Percentiles rank a stretch among this genome's conserved stretches.
Conservation (phyloP, 1,140 invertebrate genomes). For the Tenebrio molitor region DNA sequence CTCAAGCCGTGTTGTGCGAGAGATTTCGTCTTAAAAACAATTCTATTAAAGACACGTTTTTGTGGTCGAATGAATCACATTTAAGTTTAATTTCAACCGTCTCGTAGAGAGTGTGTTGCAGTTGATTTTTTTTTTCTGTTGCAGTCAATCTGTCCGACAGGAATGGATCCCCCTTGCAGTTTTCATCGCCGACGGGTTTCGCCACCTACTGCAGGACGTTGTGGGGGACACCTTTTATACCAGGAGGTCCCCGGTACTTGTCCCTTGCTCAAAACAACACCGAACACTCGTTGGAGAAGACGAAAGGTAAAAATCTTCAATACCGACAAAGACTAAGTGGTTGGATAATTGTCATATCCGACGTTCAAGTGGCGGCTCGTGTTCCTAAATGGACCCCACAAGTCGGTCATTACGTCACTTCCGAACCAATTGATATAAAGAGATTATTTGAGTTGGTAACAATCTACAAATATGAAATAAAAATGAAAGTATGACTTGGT, state of each 20-base stretch:
- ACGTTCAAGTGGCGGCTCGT: conserved; percentile 49
- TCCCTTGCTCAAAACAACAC: conserved; percentile 53
- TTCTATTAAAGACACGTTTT: conserved; percentile 31
- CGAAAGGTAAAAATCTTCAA: conserved; percentile 52
- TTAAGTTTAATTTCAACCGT: background rate
- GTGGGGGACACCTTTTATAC: conserved; percentile 61
- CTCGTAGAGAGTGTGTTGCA: background rate
- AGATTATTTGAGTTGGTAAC: too few relatives aligned
- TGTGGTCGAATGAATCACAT: conserved; percentile 22
- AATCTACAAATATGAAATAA: too few relatives aligned
- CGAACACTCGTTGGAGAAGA: conserved; percentile 58
- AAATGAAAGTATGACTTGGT: too few relatives aligned
- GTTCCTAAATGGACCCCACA: conserved; percentile 49
- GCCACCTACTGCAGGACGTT: conserved; percentile 62
- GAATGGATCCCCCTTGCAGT: conserved; percentile 58
- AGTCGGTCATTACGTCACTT: conserved; percentile 50
- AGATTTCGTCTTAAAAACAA: conserved; percentile 35
- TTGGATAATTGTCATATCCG: conserved; percentile 36
- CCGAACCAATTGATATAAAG: conserved; percentile 48
- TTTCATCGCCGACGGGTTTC: conserved; percentile 59
- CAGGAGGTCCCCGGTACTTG: conserved; percentile 60
- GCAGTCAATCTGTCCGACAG: conserved; percentile 43
- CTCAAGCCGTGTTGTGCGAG: background rate
- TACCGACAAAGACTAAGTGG: conserved; percentile 29
- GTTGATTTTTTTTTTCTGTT: conserved; percentile 55